phyloP scores from a whole-genome alignment of 2,113 vertebrate genomes.

The Pleuronectes platessa region DNA sequence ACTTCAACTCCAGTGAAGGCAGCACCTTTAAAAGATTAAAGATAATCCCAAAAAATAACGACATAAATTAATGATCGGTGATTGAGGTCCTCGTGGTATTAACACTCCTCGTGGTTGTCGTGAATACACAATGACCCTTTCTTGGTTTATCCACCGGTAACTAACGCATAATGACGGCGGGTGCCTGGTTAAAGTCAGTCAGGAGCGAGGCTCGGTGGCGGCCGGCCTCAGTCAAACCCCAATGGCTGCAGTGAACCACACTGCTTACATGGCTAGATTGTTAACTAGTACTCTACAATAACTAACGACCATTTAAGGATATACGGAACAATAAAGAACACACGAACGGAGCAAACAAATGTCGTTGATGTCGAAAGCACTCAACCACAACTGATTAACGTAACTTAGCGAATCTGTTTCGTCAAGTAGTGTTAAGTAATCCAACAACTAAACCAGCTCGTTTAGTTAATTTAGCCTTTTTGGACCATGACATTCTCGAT shows the following conservation, averaged over 20 bases:
- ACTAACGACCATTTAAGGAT: fast-evolving
- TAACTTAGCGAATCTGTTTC: neutral
- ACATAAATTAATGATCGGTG: neutral
- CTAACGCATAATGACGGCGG: neutral
- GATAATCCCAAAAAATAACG: neutral
- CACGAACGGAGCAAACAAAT: neutral
- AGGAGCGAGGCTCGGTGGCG: neutral
- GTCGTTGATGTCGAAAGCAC: neutral
- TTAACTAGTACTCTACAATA: neutral
- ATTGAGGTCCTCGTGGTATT: neutral
- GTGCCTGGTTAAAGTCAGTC: constrained; percentile 5
- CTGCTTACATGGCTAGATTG: neutral
- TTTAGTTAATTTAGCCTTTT: neutral
- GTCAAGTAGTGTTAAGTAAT: neutral
- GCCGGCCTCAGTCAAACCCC: constrained; percentile 27
- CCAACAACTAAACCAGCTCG: neutral
- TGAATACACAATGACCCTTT: neutral
- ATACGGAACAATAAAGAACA: neutral
- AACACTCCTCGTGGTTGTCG: neutral
- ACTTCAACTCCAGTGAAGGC: constrained; percentile 61
- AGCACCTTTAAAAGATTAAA: constrained; percentile 3
- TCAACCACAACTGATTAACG: neutral
- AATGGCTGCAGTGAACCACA: constrained; percentile 6
- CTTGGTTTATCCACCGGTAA: neutral
- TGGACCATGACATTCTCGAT: neutral